These are phyloP conservation scores for Palythoa grandis DNA, from an alignment of 92 coral and sea anemone genomes.

Conservation along the genomic window DNA sequence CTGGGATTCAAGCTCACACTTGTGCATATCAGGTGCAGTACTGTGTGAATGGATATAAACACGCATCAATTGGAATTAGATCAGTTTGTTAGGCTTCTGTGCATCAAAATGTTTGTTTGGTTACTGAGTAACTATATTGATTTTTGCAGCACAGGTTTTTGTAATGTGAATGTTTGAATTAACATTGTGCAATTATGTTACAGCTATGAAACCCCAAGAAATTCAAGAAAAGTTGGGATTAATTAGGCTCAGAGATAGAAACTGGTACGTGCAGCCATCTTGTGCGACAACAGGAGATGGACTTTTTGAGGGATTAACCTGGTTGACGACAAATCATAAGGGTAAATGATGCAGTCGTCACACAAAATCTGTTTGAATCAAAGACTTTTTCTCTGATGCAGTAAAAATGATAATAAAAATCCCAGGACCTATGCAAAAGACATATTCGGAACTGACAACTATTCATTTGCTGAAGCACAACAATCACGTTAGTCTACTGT, in stretches of 20 bases:
- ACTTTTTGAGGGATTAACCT: conserved; percentile 89
- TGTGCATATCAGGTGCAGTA: no score
- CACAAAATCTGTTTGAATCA: background rate
- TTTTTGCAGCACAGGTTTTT: background rate
- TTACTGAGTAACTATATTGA: no score
- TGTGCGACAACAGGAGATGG: conserved; percentile 99
- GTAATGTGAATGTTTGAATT: background rate
- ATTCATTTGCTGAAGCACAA: background rate
- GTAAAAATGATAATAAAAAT: background rate
- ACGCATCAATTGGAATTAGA: no score
- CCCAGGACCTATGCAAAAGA: background rate
- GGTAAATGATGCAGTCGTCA: conserved; percentile 23
- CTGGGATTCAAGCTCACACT: no score
- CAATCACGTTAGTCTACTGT: background rate
- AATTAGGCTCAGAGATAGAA: conserved; percentile 78
- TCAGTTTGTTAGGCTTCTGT: no score
- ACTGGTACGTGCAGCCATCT: conserved; percentile 98
- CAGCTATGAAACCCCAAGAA: conserved; percentile 97
- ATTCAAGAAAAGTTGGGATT: conserved; percentile 90
- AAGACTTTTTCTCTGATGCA: background rate
- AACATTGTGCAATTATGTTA: conserved; percentile 17
- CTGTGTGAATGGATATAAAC: no score
- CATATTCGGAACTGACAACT: background rate
- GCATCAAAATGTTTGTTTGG: no score
- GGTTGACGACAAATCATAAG: conserved; percentile 88